Evolutionary conservation across 2,888 invertebrate species (phyloP).

Genomic region (Plagodis dolabraria): DNA sequence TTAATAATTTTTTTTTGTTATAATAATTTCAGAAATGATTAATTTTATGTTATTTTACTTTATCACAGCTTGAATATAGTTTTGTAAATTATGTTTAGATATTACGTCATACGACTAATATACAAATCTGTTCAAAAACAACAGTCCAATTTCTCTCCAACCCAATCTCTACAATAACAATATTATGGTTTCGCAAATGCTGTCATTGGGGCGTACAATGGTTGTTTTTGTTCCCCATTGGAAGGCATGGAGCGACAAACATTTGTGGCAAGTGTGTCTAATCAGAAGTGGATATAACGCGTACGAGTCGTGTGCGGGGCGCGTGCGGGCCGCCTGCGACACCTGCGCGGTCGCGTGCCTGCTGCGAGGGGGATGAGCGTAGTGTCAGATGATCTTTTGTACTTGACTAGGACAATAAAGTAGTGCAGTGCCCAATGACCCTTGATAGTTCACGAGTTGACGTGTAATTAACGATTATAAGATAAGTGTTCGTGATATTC

Average conservation of each 20-base stretch:
- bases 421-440: slow-evolving; percentile 24
- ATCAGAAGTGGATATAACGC: slow-evolving; percentile 56
- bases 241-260: slow-evolving; percentile 57
- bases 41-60: too few relatives aligned
- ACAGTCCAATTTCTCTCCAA: slow-evolving; percentile 17
- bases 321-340: slow-evolving; percentile 53
- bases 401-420: slow-evolving; percentile 11
- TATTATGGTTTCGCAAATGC: slow-evolving; percentile 59
- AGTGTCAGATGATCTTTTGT: slow-evolving; percentile 14
- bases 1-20: too few relatives aligned
- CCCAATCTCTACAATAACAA: slow-evolving; percentile 52
- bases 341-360: slow-evolving; percentile 55
- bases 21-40: too few relatives aligned
- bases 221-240: slow-evolving; percentile 62
- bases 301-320: slow-evolving; percentile 49
- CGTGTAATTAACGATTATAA: slow-evolving; percentile 9
- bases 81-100: too few relatives aligned
- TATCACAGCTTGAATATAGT: too few relatives aligned
- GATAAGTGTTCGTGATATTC: slow-evolving; percentile 4
- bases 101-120: neutral
- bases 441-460: slow-evolving; percentile 20
- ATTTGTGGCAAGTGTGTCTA: slow-evolving; percentile 76
- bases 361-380: slow-evolving; percentile 3
- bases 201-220: slow-evolving; percentile 55
- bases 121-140: slow-evolving; percentile 23